A percentile compares a stretch with the other conserved stretches of the same genome.
phyloP scores from a whole-genome alignment of 2,888 invertebrate species.

The Megalurothrips usitatus region DNA sequence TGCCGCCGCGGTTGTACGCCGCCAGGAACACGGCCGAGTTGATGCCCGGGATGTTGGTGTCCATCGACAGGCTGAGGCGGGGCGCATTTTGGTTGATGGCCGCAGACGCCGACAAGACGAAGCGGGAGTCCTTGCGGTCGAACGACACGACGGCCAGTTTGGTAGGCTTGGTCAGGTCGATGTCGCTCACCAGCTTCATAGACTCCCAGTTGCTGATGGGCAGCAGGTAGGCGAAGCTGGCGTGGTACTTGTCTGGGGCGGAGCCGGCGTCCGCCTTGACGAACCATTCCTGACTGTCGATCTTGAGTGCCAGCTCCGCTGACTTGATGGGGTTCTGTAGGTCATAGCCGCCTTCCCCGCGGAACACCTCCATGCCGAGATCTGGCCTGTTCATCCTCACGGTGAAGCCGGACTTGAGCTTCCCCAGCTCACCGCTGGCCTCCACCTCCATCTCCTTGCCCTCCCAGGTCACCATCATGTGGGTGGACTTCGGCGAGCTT shows the following conservation, averaged over 20 bases:
- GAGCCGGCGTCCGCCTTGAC: background rate
- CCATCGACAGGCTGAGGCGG: slow-evolving; percentile 4
- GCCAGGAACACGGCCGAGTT: background rate
- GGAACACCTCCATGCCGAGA: slow-evolving; percentile 29
- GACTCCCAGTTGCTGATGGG: slow-evolving; percentile 37
- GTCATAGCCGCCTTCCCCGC: slow-evolving; percentile 32
- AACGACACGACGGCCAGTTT: slow-evolving; percentile 33
- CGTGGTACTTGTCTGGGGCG: background rate
- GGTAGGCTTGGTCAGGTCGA: slow-evolving; percentile 36
- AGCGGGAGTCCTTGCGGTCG: background rate
- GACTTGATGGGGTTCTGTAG: background rate
- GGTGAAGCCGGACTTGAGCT: background rate
- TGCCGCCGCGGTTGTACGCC: background rate
- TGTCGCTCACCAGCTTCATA: slow-evolving; percentile 35
- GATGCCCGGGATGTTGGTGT: slow-evolving; percentile 3
- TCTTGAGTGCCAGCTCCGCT: background rate
- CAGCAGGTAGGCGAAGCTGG: slow-evolving; percentile 35
- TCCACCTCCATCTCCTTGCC: slow-evolving; percentile 2
- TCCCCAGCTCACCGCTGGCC: background rate
- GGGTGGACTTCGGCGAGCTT: background rate
- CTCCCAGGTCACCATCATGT: background rate
- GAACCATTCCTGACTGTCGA: background rate
- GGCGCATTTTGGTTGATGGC: background rate
- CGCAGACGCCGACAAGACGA: background rate
- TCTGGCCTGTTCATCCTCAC: slow-evolving; percentile 28